Evolutionary conservation across 1,140 invertebrate genomes (phyloP), one percentile per base, ranked within the genome.

Genomic region (Paracyclopina nana): DNA sequence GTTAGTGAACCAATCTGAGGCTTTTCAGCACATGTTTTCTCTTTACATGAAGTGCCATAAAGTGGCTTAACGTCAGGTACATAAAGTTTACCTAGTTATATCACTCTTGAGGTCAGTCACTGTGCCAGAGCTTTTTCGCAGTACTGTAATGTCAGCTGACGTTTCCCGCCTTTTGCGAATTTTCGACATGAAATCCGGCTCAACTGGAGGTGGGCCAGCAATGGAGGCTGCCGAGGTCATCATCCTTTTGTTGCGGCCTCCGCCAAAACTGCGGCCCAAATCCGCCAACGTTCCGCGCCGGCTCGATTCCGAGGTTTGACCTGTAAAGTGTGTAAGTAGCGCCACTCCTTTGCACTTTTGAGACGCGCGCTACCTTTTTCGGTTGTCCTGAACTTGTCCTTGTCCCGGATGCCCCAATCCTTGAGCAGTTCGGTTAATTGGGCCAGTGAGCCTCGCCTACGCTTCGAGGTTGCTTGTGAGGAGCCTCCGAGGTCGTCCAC

Each of bases 341-440:
- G n/a, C n/a, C n/a, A n/a, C n/a, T n/a, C n/a, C n/a, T n/a, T n/a
- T n/a, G n/a, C n/a, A n/a, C n/a, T n/a, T n/a, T n/a, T n/a, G n/a
- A n/a, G n/a, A n/a, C n/a, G n/a, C n/a, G n/a, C n/a, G n/a, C n/a
- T n/a, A n/a, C n/a, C n/a, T n/a, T n/a, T n/a, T n/a, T n/a, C n/a
- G n/a, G n/a, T n/a, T n/a, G n/a, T n/a, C 20, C 34, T 2, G 8
- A 20, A 38, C 34, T 48, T 48, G 25, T 48, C 45, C 5, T 27
- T 49, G 25, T 59, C 61, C 68, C 72, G 54, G 68, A 78, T 76
- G 46, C 83, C 76, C 82, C 82, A 86, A 66, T 83, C 82, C 42
- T 79, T 72, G 31, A 84, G 63, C 53, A 86, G 80, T 63, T 87
- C 83, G 44, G 82, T 86, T 38, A 88, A 66, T 65, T 86, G 82